Conservation (phyloP, 1,140 invertebrate genomes). For the Euura lappo region DNA sequence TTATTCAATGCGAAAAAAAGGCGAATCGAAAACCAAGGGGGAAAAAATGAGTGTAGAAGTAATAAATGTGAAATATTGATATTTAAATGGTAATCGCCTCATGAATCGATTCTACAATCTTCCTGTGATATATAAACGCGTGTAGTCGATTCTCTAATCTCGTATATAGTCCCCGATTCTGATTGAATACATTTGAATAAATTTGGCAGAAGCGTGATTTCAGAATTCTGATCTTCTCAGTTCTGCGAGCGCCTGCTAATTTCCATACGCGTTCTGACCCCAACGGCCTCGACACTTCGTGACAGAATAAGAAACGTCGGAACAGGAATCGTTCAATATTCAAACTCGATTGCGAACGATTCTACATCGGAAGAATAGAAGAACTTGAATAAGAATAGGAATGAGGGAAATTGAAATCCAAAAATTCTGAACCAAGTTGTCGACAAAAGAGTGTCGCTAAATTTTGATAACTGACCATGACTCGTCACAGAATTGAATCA, state of each 20-base stretch:
- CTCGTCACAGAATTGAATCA: neutral
- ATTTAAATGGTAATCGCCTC: too few relatives aligned
- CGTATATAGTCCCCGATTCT: neutral
- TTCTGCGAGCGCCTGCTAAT: neutral
- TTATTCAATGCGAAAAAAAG: too few relatives aligned
- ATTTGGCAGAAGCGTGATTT: neutral
- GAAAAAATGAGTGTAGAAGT: too few relatives aligned
- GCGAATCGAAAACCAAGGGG: too few relatives aligned
- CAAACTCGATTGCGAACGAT: too few relatives aligned
- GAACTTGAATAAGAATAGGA: neutral
- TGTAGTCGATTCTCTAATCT: neutral
- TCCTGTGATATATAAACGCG: too few relatives aligned
- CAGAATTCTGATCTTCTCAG: neutral
- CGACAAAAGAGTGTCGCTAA: too few relatives aligned
- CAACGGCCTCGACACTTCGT: neutral
- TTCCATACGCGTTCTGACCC: neutral
- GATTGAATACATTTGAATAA: neutral
- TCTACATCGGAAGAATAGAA: neutral
- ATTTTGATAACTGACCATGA: too few relatives aligned
- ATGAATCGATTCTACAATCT: too few relatives aligned
- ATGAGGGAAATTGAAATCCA: neutral
- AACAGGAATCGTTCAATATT: too few relatives aligned
- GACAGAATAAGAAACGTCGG: neutral
- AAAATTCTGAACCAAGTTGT: neutral
- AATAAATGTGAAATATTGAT: too few relatives aligned